These are phyloP conservation scores for Amaurobius ferox DNA, from an alignment of 2,888 invertebrate genomes.

Conservation along the genomic window DNA sequence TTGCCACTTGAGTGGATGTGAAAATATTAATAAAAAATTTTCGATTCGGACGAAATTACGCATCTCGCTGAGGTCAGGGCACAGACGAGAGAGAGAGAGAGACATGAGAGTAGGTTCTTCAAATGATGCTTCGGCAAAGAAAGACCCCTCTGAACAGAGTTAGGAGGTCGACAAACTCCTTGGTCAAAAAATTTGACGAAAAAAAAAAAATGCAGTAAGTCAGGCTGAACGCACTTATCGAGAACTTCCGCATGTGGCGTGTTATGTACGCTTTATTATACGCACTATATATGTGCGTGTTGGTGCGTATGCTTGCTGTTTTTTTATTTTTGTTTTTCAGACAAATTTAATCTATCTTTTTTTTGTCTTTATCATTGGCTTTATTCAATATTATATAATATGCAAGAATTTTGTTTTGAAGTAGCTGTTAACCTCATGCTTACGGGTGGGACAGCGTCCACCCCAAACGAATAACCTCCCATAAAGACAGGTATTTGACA, in stretches of 20 bases:
- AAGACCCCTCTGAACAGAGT: background rate
- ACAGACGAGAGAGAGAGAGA: background rate
- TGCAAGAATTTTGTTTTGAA: too few species aligned
- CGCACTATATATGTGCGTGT: background rate
- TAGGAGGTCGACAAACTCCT: constrained; percentile 4
- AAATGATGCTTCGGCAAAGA: background rate
- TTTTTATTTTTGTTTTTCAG: too few species aligned
- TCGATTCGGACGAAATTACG: background rate
- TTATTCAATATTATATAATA: too few species aligned
- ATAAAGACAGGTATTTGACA: too few species aligned
- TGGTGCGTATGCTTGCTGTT: background rate
- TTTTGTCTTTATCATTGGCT: too few species aligned
- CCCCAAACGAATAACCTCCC: too few species aligned
- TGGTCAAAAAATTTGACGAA: background rate
- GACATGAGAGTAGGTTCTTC: background rate
- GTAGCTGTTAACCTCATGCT: too few species aligned
- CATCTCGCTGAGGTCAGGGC: constrained; percentile 9
- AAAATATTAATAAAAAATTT: background rate
- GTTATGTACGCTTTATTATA: constrained; percentile 1
- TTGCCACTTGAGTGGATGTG: background rate
- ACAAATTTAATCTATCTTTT: too few species aligned
- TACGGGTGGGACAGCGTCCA: too few species aligned
- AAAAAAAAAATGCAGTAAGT: background rate
- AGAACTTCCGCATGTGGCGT: constrained; percentile 11
- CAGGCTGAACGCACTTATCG: constrained; percentile 7